These are phyloP conservation scores for Xiphophorus hellerii DNA, from an alignment of 2,113 vertebrate genomes.

Conservation along the genomic window DNA sequence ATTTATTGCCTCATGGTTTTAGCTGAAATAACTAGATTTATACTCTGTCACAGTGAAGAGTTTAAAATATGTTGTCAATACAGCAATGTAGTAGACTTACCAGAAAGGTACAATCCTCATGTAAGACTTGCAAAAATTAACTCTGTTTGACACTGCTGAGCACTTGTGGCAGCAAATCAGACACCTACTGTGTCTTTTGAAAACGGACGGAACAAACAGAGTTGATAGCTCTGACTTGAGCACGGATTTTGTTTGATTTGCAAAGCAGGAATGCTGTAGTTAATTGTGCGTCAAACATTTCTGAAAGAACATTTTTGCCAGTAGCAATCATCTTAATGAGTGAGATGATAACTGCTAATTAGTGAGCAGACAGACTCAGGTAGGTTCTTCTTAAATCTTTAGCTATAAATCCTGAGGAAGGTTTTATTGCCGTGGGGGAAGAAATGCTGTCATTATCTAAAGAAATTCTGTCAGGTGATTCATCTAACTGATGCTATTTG, in stretches of 20 bases:
- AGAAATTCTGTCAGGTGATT: constrained; percentile 6
- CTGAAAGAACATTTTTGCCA: constrained; percentile 21
- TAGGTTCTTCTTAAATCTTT: constrained; percentile 5
- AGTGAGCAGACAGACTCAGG: constrained; percentile 1
- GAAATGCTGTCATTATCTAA: not conserved
- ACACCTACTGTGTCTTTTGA: constrained; percentile 17
- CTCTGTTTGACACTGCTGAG: constrained; percentile 9
- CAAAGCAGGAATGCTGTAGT: constrained; percentile 15
- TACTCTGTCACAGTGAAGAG: not conserved
- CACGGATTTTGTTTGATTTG: constrained; percentile 4
- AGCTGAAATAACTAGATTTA: not conserved
- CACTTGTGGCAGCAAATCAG: constrained; percentile 31
- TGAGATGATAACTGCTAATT: constrained; percentile 41
- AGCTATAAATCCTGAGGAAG: not conserved
- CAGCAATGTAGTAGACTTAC: not conserved
- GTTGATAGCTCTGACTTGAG: constrained; percentile 17
- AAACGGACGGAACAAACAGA: constrained; percentile 22
- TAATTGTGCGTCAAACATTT: constrained; percentile 11
- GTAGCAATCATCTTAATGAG: constrained; percentile 37
- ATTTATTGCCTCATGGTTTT: constrained; percentile 21
- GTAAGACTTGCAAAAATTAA: constrained; percentile 27
- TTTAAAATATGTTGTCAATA: constrained; percentile 7
- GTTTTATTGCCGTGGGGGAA: not conserved
- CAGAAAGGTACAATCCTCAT: constrained; percentile 23
- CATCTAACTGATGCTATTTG: not conserved